Base-by-base conservation (phyloP, 1,140 invertebrate genomes). In the Stegodyphus mimosarum region DNA sequence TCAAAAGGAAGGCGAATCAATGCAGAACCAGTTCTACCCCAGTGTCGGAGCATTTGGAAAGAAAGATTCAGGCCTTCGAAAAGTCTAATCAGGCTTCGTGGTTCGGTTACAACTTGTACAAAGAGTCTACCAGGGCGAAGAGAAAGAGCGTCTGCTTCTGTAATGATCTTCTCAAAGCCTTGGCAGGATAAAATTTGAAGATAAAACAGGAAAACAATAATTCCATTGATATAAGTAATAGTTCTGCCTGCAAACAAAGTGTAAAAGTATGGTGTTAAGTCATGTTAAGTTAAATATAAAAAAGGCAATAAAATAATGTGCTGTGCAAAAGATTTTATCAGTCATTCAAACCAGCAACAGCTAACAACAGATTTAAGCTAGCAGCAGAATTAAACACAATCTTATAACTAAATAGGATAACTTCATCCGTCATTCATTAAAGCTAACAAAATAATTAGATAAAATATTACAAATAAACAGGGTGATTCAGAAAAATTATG, bases 51-150 rank as follows among this genome's bases (percentile, higher is more conserved):
- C 74, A 86, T 86, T 72, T 86, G 83, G 52, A 86, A 86, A 6
- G 74, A 77, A 6, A 86, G 69, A 10, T 86, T 73, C 6, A 77
- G 60, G 18, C 83, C 83, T 50, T 86, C 83, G 33, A 86, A 86
- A 13, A 77, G 7, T 7, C 83, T 60, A 15, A 86, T 86, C 10
- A 86, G 63, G n/a, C 50, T 77, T 66, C 78, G 74, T 18, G 83
- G 83, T 72, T 86, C 83, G 7, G 83, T 86, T 63, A 86, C n/a
- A 13, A 86, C 15, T 64, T 86, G 83, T 3, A 86, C 67, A n/a
- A 86, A 15, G 13, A 86, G 48, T 18, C 51, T 48, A 17, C 66
- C 53, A n/a, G 75, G 83, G 51, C 53, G 9, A 13, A 78, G 53
- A 7, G 74, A n/a, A 33, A 2, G 13, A 6, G 69, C 17, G 15